Percentiles rank a stretch among this genome's conserved stretches.
phyloP scores from a whole-genome alignment of 2,888 invertebrate genomes.

The Colletes collaris region DNA sequence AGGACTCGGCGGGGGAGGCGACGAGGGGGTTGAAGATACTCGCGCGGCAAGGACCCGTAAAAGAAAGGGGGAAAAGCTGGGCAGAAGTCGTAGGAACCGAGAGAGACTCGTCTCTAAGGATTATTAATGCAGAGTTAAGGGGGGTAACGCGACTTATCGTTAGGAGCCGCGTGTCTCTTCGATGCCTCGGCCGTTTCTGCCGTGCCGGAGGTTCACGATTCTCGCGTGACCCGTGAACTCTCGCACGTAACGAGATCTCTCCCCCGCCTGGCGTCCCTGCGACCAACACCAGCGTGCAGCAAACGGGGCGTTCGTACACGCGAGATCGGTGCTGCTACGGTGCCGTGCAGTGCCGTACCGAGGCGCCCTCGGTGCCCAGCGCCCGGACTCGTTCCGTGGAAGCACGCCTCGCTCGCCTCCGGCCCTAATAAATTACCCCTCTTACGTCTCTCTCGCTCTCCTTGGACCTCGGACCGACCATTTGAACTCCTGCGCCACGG shows the following conservation, averaged over 20 bases:
- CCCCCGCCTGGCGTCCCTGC: slow-evolving; percentile 43
- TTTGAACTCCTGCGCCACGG: slow-evolving; percentile 70
- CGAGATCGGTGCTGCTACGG: slow-evolving; percentile 42
- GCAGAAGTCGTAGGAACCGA: slow-evolving; percentile 1
- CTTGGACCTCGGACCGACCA: slow-evolving; percentile 64
- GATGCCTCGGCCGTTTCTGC: slow-evolving; percentile 63
- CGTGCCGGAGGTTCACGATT: slow-evolving; percentile 76
- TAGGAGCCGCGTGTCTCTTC: slow-evolving; percentile 64
- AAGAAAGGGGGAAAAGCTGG: not conserved
- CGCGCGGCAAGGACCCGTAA: not conserved
- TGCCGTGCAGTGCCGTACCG: slow-evolving; percentile 60
- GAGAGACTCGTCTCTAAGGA: slow-evolving; percentile 50
- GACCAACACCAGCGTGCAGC: slow-evolving; percentile 51
- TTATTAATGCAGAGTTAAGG: slow-evolving; percentile 67
- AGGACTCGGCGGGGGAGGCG: slow-evolving; percentile 2
- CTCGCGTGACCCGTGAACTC: slow-evolving; percentile 80
- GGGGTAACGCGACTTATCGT: slow-evolving; percentile 66
- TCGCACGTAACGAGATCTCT: slow-evolving; percentile 78
- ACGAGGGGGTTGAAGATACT: not conserved
- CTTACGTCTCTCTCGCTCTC: slow-evolving; percentile 64
- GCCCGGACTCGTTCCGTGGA: slow-evolving; percentile 57
- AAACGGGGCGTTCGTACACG: slow-evolving; percentile 47
- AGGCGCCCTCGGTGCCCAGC: slow-evolving; percentile 46
- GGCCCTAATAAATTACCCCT: slow-evolving; percentile 79
- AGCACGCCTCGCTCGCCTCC: slow-evolving; percentile 74